Conservation (phyloP, 2,113 vertebrate genomes). For the Pseudopipra pipra region DNA sequence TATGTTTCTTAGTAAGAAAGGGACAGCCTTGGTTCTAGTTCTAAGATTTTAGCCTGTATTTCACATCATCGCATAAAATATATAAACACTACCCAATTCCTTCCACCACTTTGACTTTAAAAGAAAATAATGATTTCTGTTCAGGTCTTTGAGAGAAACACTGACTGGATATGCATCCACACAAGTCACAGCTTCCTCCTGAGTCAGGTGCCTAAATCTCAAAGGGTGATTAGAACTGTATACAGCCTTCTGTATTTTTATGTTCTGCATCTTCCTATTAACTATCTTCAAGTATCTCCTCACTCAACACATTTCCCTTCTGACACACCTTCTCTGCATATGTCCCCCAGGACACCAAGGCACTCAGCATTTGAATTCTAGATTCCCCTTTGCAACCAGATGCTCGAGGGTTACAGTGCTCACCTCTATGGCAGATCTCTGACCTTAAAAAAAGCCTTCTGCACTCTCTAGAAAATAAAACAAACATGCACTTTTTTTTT, state of each 20-base stretch:
- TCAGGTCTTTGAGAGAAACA: not conserved
- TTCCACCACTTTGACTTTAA: not conserved
- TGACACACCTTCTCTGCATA: not conserved
- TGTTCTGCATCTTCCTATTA: not conserved
- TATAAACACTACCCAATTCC: not conserved
- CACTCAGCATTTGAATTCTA: not conserved
- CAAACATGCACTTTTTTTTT: not conserved
- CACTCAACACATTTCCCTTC: accelerated
- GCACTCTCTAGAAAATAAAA: not conserved
- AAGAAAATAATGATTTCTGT: not conserved
- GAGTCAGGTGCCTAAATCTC: not conserved
- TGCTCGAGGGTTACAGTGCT: not conserved
- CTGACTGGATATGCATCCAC: not conserved
- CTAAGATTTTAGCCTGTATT: not conserved
- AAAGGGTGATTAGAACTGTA: not conserved
- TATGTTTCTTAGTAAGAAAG: not conserved
- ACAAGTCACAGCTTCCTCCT: not conserved
- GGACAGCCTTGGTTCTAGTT: not conserved
- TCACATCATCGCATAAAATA: not conserved
- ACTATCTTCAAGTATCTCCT: not conserved
- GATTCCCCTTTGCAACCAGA: not conserved
- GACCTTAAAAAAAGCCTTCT: not conserved
- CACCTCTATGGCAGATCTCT: not conserved
- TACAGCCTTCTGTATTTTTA: not conserved
- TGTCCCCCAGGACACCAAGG: not conserved